Percentiles rank a stretch among this genome's conserved stretches.
Evolutionary conservation across 2,797 vertebrate genomes (phyloP).

Genomic region (Anabacerthia variegaticeps): DNA sequence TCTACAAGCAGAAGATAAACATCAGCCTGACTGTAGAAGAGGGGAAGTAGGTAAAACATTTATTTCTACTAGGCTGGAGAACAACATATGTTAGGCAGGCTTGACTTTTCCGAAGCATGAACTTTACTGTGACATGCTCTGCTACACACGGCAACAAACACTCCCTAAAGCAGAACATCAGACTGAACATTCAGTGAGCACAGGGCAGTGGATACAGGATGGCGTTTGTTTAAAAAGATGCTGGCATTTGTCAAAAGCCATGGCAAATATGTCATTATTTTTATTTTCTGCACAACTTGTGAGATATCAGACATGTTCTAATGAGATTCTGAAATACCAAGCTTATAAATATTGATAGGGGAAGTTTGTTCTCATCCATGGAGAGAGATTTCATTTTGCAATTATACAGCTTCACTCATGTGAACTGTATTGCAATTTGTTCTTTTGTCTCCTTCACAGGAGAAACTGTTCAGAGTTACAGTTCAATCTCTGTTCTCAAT

Average conservation of each 20-base stretch:
- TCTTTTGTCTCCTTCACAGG: constrained; percentile 38
- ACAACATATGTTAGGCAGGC: not conserved
- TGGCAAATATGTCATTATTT: constrained; percentile 29
- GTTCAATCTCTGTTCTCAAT: constrained; percentile 50
- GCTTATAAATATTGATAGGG: constrained; percentile 61
- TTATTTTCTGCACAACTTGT: constrained; percentile 22
- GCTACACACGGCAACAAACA: not conserved
- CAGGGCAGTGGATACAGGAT: not conserved
- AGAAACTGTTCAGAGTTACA: constrained; percentile 19
- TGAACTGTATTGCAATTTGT: constrained; percentile 55
- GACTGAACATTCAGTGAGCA: not conserved
- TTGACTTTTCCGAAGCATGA: not conserved
- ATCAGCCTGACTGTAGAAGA: not conserved
- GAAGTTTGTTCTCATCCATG: not conserved
- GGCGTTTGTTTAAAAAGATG: constrained; percentile 40
- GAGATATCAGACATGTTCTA: constrained; percentile 31
- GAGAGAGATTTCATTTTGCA: constrained; percentile 34
- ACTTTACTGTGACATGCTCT: not conserved
- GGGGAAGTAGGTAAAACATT: constrained; percentile 7
- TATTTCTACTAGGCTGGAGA: constrained; percentile 8
- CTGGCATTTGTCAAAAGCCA: constrained; percentile 23
- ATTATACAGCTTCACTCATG: constrained; percentile 53
- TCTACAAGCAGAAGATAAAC: not conserved
- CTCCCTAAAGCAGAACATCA: constrained; percentile 30
- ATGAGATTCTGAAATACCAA: constrained; percentile 56